Evolutionary conservation across 2,888 invertebrate genomes (phyloP).

Genomic region (Xanthia icteritia): DNA sequence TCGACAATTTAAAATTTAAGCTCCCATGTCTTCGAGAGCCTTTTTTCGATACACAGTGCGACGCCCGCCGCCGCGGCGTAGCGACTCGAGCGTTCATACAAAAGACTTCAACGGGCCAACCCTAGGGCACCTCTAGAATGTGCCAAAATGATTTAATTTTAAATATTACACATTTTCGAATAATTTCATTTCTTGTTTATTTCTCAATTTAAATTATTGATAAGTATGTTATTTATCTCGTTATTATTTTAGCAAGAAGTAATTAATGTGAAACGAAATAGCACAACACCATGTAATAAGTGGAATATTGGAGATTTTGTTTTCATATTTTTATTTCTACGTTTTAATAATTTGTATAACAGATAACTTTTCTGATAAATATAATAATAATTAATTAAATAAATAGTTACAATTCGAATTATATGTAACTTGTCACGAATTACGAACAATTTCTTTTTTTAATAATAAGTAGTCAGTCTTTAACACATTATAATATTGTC

Average conservation of each 20-base stretch:
- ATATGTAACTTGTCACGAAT: neutral
- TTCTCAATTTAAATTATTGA: too few species aligned
- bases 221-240: neutral
- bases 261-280: too few species aligned
- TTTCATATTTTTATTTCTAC: neutral
- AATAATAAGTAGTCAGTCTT: too few species aligned
- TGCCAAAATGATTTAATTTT: neutral
- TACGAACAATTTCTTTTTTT: too few species aligned
- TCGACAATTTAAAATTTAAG: too few species aligned
- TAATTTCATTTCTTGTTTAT: neutral
- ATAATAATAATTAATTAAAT: neutral
- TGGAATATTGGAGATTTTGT: neutral
- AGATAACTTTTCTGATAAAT: neutral
- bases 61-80: neutral
- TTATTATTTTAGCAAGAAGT: neutral
- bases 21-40: too few species aligned
- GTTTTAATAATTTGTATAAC: neutral
- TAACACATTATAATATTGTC: neutral
- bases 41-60: too few species aligned
- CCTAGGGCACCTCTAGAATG: neutral
- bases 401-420: neutral
- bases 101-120: constrained; percentile 77
- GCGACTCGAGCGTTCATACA: constrained; percentile 59
- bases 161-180: neutral
- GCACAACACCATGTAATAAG: too few species aligned